phyloP scores from a whole-genome alignment of 2,113 vertebrate species.

The Sprattus sprattus region DNA sequence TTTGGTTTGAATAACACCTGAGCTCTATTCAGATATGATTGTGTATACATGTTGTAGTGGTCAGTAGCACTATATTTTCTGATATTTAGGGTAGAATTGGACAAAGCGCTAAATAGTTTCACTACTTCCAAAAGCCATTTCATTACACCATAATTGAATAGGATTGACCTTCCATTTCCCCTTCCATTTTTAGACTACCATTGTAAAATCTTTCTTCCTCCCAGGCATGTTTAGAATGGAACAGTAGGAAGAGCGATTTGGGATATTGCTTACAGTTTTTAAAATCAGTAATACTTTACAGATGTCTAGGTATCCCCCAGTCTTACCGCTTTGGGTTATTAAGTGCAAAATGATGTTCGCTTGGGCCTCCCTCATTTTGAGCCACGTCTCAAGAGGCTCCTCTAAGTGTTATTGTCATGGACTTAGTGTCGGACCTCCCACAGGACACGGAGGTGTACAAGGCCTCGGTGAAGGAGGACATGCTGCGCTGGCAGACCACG shows the following conservation, averaged over 20 bases:
- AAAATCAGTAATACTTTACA: neutral
- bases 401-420: neutral
- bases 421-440: neutral
- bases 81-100: neutral
- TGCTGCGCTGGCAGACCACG: slow-evolving; percentile 92
- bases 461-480: slow-evolving; percentile 89
- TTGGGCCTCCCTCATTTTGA: neutral
- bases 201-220: no score
- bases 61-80: neutral
- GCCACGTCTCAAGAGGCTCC: neutral
- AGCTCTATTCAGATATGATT: neutral
- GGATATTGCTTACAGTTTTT: no score
- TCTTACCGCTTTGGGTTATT: neutral
- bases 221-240: no score
- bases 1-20: neutral
- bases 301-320: neutral
- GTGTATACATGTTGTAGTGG: neutral
- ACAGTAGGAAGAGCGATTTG: no score
- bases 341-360: neutral
- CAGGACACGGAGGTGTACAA: slow-evolving; percentile 96
- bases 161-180: no score
- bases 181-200: no score
- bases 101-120: neutral
- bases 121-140: neutral
- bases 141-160: no score